Evolutionary conservation across 2,888 invertebrate species (phyloP).

Genomic region (Callimorpha dominula): DNA sequence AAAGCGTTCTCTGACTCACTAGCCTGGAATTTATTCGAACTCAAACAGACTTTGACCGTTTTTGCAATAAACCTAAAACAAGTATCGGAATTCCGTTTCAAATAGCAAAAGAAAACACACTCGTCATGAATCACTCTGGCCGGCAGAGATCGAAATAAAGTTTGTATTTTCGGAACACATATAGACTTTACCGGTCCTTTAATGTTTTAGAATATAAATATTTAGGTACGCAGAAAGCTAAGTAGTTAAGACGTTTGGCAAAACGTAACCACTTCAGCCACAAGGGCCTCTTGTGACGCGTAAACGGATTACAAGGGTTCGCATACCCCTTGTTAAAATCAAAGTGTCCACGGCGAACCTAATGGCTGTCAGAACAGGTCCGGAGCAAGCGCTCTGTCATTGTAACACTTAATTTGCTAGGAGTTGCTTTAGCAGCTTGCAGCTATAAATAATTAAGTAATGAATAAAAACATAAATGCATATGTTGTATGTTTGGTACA

Average conservation of each 20-base stretch:
- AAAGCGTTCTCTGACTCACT: slow-evolving; percentile 53
- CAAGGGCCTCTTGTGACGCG: slow-evolving; percentile 67
- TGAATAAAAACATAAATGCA: neutral
- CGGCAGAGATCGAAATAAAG: neutral
- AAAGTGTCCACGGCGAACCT: slow-evolving; percentile 75
- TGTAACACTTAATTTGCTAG: neutral
- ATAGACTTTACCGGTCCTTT: slow-evolving; percentile 14
- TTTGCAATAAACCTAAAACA: slow-evolving; percentile 47
- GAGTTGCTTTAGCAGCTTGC: neutral
- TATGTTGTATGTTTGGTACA: no score
- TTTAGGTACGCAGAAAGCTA: slow-evolving; percentile 60
- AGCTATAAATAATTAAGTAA: neutral
- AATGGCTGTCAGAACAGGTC: slow-evolving; percentile 61
- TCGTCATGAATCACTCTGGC: neutral
- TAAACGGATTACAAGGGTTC: slow-evolving; percentile 81
- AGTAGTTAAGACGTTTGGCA: slow-evolving; percentile 69
- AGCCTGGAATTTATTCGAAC: slow-evolving; percentile 53
- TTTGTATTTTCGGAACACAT: neutral
- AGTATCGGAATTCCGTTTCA: neutral
- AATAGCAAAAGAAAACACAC: slow-evolving; percentile 7
- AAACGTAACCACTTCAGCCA: slow-evolving; percentile 67
- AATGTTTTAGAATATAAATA: slow-evolving; percentile 55
- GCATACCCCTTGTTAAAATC: slow-evolving; percentile 73
- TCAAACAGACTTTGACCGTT: slow-evolving; percentile 44
- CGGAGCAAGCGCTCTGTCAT: slow-evolving; percentile 26